Conservation (phyloP, 2,888 invertebrate species). For the Nysson spinosus region DNA sequence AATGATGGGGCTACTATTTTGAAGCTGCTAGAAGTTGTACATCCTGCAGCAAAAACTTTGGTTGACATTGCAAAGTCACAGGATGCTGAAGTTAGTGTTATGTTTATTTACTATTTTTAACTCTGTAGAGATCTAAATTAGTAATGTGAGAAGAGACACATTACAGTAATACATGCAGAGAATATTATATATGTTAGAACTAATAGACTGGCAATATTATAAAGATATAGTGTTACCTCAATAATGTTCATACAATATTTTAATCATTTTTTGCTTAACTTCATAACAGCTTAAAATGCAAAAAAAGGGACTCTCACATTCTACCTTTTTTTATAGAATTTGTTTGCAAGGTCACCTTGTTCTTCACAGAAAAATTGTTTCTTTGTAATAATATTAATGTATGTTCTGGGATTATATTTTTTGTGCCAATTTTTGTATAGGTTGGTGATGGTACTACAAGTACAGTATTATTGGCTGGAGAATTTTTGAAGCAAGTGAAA, state of each 20-base stretch:
- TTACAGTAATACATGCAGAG: slow-evolving; percentile 46
- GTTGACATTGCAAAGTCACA: slow-evolving; percentile 99
- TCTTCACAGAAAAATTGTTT: too few relatives aligned
- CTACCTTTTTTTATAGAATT: too few relatives aligned
- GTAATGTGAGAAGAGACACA: slow-evolving; percentile 6
- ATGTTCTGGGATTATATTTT: too few relatives aligned
- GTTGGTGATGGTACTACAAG: slow-evolving; percentile 99
- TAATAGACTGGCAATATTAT: slow-evolving; percentile 64
- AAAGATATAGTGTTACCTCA: slow-evolving; percentile 65
- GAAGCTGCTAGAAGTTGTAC: slow-evolving; percentile 98
- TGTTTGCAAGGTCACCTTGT: too few relatives aligned
- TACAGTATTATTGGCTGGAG: slow-evolving; percentile 96
- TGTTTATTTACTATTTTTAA: not conserved
- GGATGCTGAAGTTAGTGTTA: slow-evolving; percentile 90
- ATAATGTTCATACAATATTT: slow-evolving; percentile 62
- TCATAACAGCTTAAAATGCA: not conserved
- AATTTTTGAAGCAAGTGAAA: slow-evolving; percentile 96
- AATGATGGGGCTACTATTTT: slow-evolving; percentile 99
- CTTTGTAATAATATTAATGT: too few relatives aligned
- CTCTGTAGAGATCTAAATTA: slow-evolving; percentile 24
- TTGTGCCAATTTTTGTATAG: too few relatives aligned
- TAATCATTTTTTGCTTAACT: not conserved
- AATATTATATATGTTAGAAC: slow-evolving; percentile 63
- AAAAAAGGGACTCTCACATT: too few relatives aligned
- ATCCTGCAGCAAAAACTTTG: slow-evolving; percentile 98